These are phyloP conservation scores for Sphinx pinastri DNA, from an alignment of 2,888 invertebrate species.

Conservation along the genomic window DNA sequence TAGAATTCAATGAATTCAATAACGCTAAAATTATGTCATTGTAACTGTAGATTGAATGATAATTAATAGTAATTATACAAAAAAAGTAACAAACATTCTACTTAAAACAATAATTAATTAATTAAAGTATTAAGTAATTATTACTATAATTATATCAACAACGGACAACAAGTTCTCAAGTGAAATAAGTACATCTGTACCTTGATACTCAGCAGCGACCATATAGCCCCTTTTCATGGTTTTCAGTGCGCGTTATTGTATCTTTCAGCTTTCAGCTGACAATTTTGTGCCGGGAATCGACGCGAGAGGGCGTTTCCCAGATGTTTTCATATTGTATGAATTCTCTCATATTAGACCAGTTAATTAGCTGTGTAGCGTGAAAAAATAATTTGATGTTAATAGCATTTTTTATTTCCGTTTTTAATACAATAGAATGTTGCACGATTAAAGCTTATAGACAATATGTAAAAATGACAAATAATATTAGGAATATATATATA, in stretches of 20 bases:
- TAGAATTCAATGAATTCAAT: background rate
- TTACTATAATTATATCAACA: background rate
- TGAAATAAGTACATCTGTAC: background rate
- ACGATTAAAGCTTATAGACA: too few relatives aligned
- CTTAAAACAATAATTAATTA: background rate
- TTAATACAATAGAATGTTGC: too few relatives aligned
- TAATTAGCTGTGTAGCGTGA: background rate
- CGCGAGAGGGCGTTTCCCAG: slow-evolving; percentile 58
- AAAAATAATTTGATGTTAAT: too few relatives aligned
- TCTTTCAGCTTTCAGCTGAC: slow-evolving; percentile 61
- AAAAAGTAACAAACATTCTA: too few relatives aligned
- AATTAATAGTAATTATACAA: too few relatives aligned
- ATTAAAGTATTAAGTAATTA: background rate
- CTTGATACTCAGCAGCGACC: background rate
- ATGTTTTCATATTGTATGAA: slow-evolving; percentile 15
- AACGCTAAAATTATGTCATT: too few relatives aligned
- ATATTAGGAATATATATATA: too few relatives aligned
- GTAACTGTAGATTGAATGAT: too few relatives aligned
- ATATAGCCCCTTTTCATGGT: too few relatives aligned
- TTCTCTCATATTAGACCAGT: background rate
- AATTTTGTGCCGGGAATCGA: slow-evolving; percentile 46
- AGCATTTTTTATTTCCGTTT: too few relatives aligned
- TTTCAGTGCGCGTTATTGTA: slow-evolving; percentile 40
- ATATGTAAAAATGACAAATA: too few relatives aligned
- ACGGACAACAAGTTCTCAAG: background rate